Conservation (phyloP, 2,797 vertebrate species). For the Mus caroli region DNA sequence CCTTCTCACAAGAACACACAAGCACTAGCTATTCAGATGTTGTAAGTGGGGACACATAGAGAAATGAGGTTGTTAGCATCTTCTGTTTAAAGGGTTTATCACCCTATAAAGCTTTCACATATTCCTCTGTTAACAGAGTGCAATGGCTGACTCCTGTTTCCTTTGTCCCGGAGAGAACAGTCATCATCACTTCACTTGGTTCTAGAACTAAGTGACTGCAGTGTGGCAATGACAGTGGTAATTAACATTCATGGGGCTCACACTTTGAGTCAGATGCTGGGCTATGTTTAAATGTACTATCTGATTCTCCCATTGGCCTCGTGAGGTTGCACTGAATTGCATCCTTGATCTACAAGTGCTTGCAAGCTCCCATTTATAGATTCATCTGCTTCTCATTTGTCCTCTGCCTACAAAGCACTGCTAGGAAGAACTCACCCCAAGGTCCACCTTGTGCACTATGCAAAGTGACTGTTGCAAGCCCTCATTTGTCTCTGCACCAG, state of each 20-base stretch:
- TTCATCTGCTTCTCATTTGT: slow-evolving; percentile 34
- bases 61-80: background rate
- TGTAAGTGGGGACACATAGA: slow-evolving; percentile 31
- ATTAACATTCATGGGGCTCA: background rate
- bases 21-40: slow-evolving; percentile 4
- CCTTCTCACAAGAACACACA: slow-evolving; percentile 54
- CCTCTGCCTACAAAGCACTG: background rate
- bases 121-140: slow-evolving; percentile 47
- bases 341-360: slow-evolving; percentile 40
- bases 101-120: slow-evolving; percentile 1
- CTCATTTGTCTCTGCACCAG: background rate
- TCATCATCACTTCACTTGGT: background rate
- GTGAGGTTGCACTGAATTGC: slow-evolving; percentile 36
- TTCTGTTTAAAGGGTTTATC: slow-evolving; percentile 52
- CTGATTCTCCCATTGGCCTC: background rate
- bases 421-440: background rate
- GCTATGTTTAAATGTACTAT: slow-evolving; percentile 17
- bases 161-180: background rate
- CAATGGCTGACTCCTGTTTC: slow-evolving; percentile 56
- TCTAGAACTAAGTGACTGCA: slow-evolving; percentile 36
- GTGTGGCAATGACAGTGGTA: background rate
- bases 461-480: background rate
- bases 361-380: background rate
- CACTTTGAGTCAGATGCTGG: slow-evolving; percentile 46
- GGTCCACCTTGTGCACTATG: background rate